Evolutionary conservation across 2,797 vertebrate genomes (phyloP), one percentile per base, ranked within the genome.

Genomic region (Phrynocephalus forsythii): DNA sequence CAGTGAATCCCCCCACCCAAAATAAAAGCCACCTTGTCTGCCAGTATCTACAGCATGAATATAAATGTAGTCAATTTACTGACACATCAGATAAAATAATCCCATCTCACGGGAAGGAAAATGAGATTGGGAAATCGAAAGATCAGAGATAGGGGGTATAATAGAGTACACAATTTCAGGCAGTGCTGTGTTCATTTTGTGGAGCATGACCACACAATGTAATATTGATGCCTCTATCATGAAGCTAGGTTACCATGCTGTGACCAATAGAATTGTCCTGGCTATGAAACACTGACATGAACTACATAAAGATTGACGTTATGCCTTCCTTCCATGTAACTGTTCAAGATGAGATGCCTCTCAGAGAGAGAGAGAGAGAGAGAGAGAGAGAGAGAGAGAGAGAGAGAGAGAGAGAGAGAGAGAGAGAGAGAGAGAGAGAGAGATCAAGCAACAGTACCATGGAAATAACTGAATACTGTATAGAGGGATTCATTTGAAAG

Each of bases 11-110:
- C 60, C 60, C 60, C 5, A 5, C 60, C 60, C 67, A 13, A 60
- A 92, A 80, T 63, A 69, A 80, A 60, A 89, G 83, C 60, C 16
- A 48, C 72, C 24, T 79, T 87, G 16, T 88, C 50, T 87, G 30
- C 80, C 28, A 84, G 1, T 20, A 76, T 44, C 48, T 82, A 83
- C 52, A 79, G 5, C 16, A 81, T 83, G 52, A 91, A 92, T 88
- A 86, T 0, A 84, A 91, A 89, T 60, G 18, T 68, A 86, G 48
- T 0, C 0, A 85, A 75, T 86, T 90, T 86, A 71, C 72, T 9
- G 75, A 11, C 75, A 82, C 0, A 73, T 86, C 6, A 73, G 33
- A 86, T 86, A 76, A 5, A 18, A 87, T 52, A 73, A 50, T 2
- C 67, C 67, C 33, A 83, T 86, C 56, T 85, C 82, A 87, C n/a